Base-by-base conservation (phyloP, 2,797 vertebrate species). In the Rachycentron canadum region DNA sequence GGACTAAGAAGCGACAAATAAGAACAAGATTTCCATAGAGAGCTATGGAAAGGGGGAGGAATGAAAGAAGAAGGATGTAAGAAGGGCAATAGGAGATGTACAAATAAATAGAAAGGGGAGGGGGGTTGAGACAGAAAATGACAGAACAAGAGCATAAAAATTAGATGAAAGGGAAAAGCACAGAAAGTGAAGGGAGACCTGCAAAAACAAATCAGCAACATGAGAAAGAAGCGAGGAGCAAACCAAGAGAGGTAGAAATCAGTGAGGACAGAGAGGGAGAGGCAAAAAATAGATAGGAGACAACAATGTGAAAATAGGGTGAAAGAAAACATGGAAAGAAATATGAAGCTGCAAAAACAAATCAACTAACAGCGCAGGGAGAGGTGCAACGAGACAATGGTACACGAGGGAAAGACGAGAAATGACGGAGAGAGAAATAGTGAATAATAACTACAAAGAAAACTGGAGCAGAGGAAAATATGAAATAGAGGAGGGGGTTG, bases 11-110 rank as follows among this genome's bases (percentile, higher is more conserved):
- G n/a, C 3, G 30, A 80, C 72, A 91, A 91, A 91, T 80, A 83
- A 81, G 74, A 40, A 85, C 64, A 73, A 81, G 69, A 91, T 92
- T 89, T 91, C 83, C 78, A 89, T 63, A 25, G 81, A 89, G 83
- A 81, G 50, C 36, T 43, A 74, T 13, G 64, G 81, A 81, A 72
- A 58, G 45, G 47, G 32, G 19, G 45, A 76, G 78, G 76, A 59
- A 77, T 26, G 43, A 69, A 57, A 65, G 25, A 13, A 32, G 32
- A 28, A 79, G 28, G 49, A 72, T 65, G 64, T 21, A 40, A 74
- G 64, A 55, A 50, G 25, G 13, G 71, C 21, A 79, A 75, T 55
- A 19, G 12, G n/a, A 58, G 58, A 69, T 71, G 64, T 23, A 65
- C 55, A 78, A 76, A 82, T 82, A 80, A 71, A 81, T 52, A 43